These are phyloP conservation scores for Celastrina argiolus DNA, from an alignment of 2,888 invertebrate species.

Conservation along the genomic window DNA sequence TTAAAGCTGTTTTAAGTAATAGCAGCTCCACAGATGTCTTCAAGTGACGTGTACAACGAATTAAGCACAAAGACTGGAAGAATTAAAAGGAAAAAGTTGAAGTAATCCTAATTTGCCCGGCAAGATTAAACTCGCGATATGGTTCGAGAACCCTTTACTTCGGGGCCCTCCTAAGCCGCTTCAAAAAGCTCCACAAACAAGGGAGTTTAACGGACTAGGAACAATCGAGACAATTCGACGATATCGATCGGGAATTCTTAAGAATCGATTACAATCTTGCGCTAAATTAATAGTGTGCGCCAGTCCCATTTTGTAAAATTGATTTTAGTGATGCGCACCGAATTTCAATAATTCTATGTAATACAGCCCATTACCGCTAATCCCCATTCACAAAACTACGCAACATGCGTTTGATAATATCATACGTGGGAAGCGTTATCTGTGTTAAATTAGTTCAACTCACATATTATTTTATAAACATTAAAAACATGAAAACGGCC, in stretches of 20 bases:
- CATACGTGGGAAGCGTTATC: conserved; percentile 15
- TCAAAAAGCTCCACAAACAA: conserved; percentile 72
- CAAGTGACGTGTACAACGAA: conserved; percentile 59
- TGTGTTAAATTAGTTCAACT: conserved; percentile 51
- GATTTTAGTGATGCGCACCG: conserved; percentile 3
- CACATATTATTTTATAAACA: conserved; percentile 45
- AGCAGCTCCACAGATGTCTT: conserved; percentile 49
- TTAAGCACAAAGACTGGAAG: conserved; percentile 64
- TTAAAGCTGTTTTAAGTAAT: conserved; percentile 26
- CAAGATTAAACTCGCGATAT: conserved; percentile 72
- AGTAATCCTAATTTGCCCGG: conserved; percentile 76
- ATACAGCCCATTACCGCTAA: neutral
- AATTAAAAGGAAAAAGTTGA: conserved; percentile 69
- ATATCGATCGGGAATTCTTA: conserved; percentile 28
- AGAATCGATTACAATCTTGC: conserved; percentile 26
- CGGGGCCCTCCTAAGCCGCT: conserved; percentile 68
- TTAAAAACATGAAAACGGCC: conserved; percentile 37
- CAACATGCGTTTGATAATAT: neutral
- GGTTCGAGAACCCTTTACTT: conserved; percentile 70
- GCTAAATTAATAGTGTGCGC: conserved; percentile 1
- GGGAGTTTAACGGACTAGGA: conserved; percentile 66
- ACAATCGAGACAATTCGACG: conserved; percentile 50
- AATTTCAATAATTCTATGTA: neutral
- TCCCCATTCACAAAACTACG: neutral
- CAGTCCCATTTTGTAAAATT: neutral